Conservation (phyloP, 2,888 invertebrate species). For the Pyrochroa serraticornis region DNA sequence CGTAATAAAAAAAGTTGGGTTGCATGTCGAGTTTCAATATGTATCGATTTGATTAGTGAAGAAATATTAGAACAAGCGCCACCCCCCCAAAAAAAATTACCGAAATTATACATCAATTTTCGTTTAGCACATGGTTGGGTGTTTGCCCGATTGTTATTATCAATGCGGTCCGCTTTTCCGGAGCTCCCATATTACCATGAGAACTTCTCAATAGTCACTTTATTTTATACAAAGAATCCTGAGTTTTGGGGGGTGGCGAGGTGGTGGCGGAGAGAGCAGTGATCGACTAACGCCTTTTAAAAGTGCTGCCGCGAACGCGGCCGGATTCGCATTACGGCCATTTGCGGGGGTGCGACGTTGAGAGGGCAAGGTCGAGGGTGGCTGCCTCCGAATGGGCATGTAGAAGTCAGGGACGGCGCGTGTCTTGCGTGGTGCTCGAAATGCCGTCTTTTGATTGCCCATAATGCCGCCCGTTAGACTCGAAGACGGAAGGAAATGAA, state of each 20-base stretch:
- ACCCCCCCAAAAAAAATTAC: too few species aligned
- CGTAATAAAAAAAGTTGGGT: too few species aligned
- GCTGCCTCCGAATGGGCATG: slow-evolving; percentile 4
- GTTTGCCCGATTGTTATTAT: slow-evolving; percentile 19
- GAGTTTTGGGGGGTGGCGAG: slow-evolving; percentile 11
- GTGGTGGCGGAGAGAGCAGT: slow-evolving; percentile 1
- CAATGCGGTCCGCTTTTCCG: slow-evolving; percentile 16
- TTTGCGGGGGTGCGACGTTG: slow-evolving; percentile 29
- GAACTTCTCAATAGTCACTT: slow-evolving; percentile 23
- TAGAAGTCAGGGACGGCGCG: slow-evolving; percentile 29
- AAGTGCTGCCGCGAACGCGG: slow-evolving; percentile 37
- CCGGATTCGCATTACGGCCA: slow-evolving; percentile 34
- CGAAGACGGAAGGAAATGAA: slow-evolving; percentile 47
- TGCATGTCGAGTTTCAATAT: too few species aligned
- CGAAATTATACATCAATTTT: not conserved
- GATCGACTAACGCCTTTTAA: slow-evolving; percentile 33
- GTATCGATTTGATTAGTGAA: too few species aligned
- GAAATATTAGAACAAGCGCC: too few species aligned
- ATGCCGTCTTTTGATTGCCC: slow-evolving; percentile 48
- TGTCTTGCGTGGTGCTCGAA: slow-evolving; percentile 43
- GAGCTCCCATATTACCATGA: slow-evolving; percentile 14
- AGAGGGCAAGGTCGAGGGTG: slow-evolving; percentile 22
- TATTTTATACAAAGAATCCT: slow-evolving; percentile 22
- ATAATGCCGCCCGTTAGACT: slow-evolving; percentile 47
- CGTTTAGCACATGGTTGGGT: slow-evolving; percentile 7